Base-by-base conservation (phyloP, 2,888 invertebrate genomes). In the Cremastobaeus sp. region DNA sequence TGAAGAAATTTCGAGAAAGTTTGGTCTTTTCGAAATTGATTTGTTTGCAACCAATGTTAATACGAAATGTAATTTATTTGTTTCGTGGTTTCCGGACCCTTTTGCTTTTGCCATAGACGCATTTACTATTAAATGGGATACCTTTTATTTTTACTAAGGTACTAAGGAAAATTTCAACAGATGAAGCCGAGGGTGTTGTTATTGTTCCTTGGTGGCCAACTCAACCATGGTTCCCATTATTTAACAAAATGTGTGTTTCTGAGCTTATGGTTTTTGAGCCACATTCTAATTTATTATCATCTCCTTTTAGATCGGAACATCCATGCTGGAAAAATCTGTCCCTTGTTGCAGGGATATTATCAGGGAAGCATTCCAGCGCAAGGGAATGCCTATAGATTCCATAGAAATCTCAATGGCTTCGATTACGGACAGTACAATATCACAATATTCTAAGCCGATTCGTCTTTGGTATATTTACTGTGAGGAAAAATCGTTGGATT, bases 191-290 rank as follows among this genome's bases (percentile, higher is more conserved):
- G 20, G 76, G 74, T 6, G 62, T 77, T 5, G 15, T 75, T 8
- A 57, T 76, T 5, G 68, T 77, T 3, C 77, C 77, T 11, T 77
- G 76, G 73, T 78, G 77, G 81, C 78, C 77, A 12, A 60, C 76
- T 4, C 81, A 81, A 57, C 76, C 81, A 2, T 84, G 82, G 83
- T 83, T 64, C 50, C 83, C 84, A 2, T 5, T 81, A n/a, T 82
- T 81, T 34, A 59, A 30, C 3, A 48, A 37, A 18, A 48, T 71
- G 21, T 34, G 41, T 5, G 20, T 47, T 1, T 57, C 43, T 0
- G 45, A 45, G 47, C 20, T 52, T 64, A 39, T 81, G n/a, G n/a
- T 60, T 41, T 78, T 84, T 32, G n/a, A 68, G 28, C 80, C 82
- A 6, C 0, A 59, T 21, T 11, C 37, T 34, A 50, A 79, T 17